A percentile compares a stretch with the other conserved stretches of the same genome.
Evolutionary conservation across 2,888 invertebrate genomes (phyloP).

Genomic region (Spodoptera littoralis): DNA sequence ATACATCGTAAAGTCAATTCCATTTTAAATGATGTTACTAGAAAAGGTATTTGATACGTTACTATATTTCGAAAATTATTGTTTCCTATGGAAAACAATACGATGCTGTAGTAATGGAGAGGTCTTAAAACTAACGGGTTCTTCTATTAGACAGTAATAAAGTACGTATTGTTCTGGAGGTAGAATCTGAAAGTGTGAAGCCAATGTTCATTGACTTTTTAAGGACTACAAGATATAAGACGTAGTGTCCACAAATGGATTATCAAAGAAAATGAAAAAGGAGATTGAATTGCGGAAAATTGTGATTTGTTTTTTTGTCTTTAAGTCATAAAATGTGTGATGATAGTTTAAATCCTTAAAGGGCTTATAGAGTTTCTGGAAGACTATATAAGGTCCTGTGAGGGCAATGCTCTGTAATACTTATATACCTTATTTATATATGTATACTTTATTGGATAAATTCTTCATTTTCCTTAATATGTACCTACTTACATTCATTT

Average conservation of each 20-base stretch:
- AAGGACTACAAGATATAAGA: constrained; percentile 32
- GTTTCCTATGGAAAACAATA: constrained; percentile 48
- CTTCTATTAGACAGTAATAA: constrained; percentile 26
- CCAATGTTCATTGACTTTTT: constrained; percentile 9
- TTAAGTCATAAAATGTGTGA: too few relatives aligned
- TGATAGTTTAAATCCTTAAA: too few relatives aligned
- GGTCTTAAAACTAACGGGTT: constrained; percentile 43
- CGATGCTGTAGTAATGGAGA: constrained; percentile 31
- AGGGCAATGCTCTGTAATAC: too few relatives aligned
- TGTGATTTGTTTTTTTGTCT: too few relatives aligned
- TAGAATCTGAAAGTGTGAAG: constrained; percentile 3
- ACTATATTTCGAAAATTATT: constrained; percentile 52
- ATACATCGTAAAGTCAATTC: constrained; percentile 54
- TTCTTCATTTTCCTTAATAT: too few relatives aligned
- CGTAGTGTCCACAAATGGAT: constrained; percentile 1
- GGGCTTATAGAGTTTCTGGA: too few relatives aligned
- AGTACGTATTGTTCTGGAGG: constrained; percentile 5
- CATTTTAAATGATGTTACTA: constrained; percentile 52
- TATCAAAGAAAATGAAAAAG: constrained; percentile 18
- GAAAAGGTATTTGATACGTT: constrained; percentile 52
- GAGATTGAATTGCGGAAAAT: constrained; percentile 2
- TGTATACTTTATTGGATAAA: too few relatives aligned
- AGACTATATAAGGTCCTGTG: too few relatives aligned
- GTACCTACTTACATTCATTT: too few relatives aligned
- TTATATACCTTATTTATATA: too few relatives aligned